phyloP scores from a whole-genome alignment of 2,797 vertebrate genomes.

The Amblyopsis hoosieri region DNA sequence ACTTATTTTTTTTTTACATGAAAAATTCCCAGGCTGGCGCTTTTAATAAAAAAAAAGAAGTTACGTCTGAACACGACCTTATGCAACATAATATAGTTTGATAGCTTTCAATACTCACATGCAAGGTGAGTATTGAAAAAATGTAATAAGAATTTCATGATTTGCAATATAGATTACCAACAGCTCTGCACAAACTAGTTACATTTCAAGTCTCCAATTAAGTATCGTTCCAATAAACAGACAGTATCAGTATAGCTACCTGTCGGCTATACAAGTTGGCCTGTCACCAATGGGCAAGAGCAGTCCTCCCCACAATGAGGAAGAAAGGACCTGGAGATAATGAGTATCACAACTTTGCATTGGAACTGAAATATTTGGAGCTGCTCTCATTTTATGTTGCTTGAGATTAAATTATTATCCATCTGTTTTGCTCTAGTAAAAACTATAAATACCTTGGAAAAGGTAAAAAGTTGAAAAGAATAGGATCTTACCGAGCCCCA shows the following conservation, averaged over 20 bases:
- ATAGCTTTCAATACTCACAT: too few relatives aligned
- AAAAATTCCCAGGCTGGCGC: too few relatives aligned
- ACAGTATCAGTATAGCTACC: constrained; percentile 67
- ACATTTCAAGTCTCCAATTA: neutral
- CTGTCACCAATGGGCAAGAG: constrained; percentile 90
- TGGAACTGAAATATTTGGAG: too few relatives aligned
- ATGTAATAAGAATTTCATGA: neutral
- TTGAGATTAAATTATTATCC: too few relatives aligned
- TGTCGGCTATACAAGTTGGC: constrained; percentile 90
- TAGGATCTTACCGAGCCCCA: constrained; percentile 87
- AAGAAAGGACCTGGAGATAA: constrained; percentile 85
- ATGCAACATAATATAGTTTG: too few relatives aligned
- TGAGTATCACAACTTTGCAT: too few relatives aligned
- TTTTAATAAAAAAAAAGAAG: too few relatives aligned
- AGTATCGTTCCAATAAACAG: neutral
- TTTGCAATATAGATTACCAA: neutral
- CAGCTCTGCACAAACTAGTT: neutral
- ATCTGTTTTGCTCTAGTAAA: neutral
- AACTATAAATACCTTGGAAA: neutral
- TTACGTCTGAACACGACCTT: too few relatives aligned
- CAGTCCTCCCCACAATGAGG: constrained; percentile 93
- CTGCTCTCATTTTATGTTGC: too few relatives aligned
- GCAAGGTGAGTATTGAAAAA: too few relatives aligned
- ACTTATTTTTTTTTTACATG: too few relatives aligned
- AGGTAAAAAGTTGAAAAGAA: neutral